Evolutionary conservation across 2,888 invertebrate species (phyloP).

Genomic region (Baronia brevicornis): DNA sequence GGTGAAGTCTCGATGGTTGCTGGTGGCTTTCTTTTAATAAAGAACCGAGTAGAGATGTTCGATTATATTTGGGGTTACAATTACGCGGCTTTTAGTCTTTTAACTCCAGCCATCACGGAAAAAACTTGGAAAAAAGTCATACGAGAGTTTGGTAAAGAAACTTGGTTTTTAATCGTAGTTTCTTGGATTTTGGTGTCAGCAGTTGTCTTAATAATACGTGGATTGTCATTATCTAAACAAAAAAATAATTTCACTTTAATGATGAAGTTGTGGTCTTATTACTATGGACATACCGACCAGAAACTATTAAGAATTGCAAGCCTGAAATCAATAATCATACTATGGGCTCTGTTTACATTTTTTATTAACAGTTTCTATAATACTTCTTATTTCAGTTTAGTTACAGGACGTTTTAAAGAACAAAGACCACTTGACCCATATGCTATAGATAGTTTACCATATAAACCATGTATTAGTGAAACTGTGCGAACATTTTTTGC

Average conservation of each 20-base stretch:
- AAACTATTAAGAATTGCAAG: slow-evolving; percentile 28
- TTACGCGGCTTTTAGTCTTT: slow-evolving; percentile 31
- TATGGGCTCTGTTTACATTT: slow-evolving; percentile 51
- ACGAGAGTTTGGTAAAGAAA: slow-evolving; percentile 31
- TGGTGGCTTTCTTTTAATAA: slow-evolving; percentile 38
- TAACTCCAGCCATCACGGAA: slow-evolving; percentile 29
- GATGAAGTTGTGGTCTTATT: slow-evolving; percentile 39
- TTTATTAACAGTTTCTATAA: slow-evolving; percentile 47
- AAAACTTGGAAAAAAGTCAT: slow-evolving; percentile 41
- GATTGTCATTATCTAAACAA: slow-evolving; percentile 19
- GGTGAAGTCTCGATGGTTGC: slow-evolving; percentile 34
- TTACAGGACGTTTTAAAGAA: slow-evolving; percentile 32
- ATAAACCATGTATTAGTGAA: slow-evolving; percentile 38
- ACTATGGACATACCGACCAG: slow-evolving; percentile 32
- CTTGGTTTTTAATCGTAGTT: slow-evolving; percentile 38
- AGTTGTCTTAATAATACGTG: slow-evolving; percentile 18
- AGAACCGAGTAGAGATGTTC: slow-evolving; percentile 38
- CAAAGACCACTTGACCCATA: slow-evolving; percentile 23
- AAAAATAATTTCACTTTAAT: slow-evolving; percentile 24
- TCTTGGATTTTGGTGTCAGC: slow-evolving; percentile 24
- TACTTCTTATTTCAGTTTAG: slow-evolving; percentile 40
- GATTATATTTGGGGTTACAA: slow-evolving; percentile 44
- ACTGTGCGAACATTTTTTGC: slow-evolving; percentile 29
- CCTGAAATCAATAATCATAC: slow-evolving; percentile 31
- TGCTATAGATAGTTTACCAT: slow-evolving; percentile 28